phyloP scores from a whole-genome alignment of 2,113 vertebrate genomes.

The Accipiter virgatus region DNA sequence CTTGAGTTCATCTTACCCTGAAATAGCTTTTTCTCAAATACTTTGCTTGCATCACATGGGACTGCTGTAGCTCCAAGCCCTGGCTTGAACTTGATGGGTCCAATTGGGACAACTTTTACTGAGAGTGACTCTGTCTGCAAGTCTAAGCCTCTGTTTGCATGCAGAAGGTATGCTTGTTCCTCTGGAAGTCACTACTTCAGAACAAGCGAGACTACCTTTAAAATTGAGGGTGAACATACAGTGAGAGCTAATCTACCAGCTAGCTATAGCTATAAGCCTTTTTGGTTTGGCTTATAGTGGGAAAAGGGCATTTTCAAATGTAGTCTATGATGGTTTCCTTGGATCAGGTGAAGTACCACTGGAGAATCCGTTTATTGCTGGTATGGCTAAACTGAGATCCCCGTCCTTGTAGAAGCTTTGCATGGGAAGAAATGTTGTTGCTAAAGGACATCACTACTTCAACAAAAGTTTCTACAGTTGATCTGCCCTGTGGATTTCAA shows the following conservation, averaged over 20 bases:
- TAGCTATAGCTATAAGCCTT: background rate
- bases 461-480: background rate
- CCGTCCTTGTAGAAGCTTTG: background rate
- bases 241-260: background rate
- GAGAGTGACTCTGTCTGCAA: background rate
- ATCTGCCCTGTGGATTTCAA: background rate
- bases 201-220: background rate
- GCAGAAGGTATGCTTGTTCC: background rate
- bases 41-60: background rate
- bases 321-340: background rate
- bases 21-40: slow-evolving; percentile 10
- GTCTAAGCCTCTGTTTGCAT: background rate
- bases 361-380: background rate
- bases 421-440: background rate
- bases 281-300: background rate
- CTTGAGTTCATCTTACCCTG: slow-evolving; percentile 26
- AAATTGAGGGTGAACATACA: background rate
- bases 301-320: background rate
- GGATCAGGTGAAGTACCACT: background rate
- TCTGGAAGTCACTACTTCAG: background rate
- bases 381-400: background rate
- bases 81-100: background rate
- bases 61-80: background rate
- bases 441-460: background rate
- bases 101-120: background rate